Evolutionary conservation across 2,888 invertebrate genomes (phyloP).

Genomic region (Acanthosepion esculentum): DNA sequence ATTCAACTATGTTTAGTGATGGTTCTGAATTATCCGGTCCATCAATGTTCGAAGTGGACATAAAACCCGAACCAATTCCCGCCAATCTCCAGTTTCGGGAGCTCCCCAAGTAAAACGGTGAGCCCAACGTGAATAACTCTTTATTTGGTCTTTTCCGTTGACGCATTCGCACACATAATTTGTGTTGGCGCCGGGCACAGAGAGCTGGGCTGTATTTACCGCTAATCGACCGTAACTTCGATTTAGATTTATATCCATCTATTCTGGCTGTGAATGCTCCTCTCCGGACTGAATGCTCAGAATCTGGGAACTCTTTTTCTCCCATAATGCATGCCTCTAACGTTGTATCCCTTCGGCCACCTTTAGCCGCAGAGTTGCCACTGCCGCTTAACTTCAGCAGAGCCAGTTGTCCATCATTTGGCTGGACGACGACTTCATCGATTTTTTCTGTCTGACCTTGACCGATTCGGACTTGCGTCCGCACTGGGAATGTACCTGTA

Average conservation of each 20-base stretch:
- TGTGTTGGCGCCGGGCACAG: neutral
- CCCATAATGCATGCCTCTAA: constrained; percentile 20
- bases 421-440: constrained; percentile 24
- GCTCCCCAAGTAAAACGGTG: constrained; percentile 33
- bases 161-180: constrained; percentile 35
- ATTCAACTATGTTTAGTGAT: constrained; percentile 36
- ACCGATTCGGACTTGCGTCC: constrained; percentile 36
- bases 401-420: neutral
- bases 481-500: neutral
- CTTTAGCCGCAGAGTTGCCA: neutral
- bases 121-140: constrained; percentile 7
- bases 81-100: constrained; percentile 6
- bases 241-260: neutral
- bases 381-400: neutral
- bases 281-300: neutral
- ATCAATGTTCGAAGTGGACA: constrained; percentile 8
- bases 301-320: neutral
- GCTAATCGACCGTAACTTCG: neutral
- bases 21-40: neutral
- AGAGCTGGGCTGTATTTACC: constrained; percentile 38
- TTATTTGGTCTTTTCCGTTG: neutral
- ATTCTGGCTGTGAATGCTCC: constrained; percentile 41
- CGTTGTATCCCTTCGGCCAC: neutral
- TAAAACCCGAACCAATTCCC: constrained; percentile 40
- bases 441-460: constrained; percentile 34